Conservation (phyloP, 1,140 invertebrate species). For the Ceratosolen fusciceps region DNA sequence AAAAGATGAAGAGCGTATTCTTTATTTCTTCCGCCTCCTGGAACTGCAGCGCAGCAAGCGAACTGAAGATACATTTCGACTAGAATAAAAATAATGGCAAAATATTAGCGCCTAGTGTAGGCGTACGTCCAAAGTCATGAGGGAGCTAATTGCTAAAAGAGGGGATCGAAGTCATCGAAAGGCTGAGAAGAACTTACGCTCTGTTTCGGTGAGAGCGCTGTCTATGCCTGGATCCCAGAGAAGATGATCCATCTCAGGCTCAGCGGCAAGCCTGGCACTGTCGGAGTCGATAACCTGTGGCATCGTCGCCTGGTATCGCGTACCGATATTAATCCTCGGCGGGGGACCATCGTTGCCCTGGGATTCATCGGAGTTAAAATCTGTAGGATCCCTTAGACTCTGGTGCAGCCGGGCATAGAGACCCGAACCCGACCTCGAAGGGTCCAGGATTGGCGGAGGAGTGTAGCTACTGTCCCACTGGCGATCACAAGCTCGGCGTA, state of each 20-base stretch:
- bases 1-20: slow-evolving; percentile 95
- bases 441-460: slow-evolving; percentile 92
- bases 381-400: slow-evolving; percentile 65
- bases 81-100: too few species aligned
- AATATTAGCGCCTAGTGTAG: too few species aligned
- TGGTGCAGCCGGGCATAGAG: slow-evolving; percentile 78
- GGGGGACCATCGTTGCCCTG: slow-evolving; percentile 69
- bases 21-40: slow-evolving; percentile 92
- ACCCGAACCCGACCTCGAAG: slow-evolving; percentile 87
- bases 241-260: slow-evolving; percentile 78
- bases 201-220: slow-evolving; percentile 79
- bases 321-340: slow-evolving; percentile 89
- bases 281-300: slow-evolving; percentile 74
- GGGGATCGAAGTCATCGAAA: too few species aligned
- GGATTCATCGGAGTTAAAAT: slow-evolving; percentile 69
- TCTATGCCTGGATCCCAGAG: slow-evolving; percentile 89
- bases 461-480: slow-evolving; percentile 83
- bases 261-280: slow-evolving; percentile 55
- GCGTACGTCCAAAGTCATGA: too few species aligned
- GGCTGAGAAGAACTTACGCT: slow-evolving; percentile 74
- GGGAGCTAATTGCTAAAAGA: too few species aligned
- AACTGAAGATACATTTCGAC: slow-evolving; percentile 92
- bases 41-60: slow-evolving; percentile 91
- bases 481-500: slow-evolving; percentile 74
- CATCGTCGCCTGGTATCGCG: slow-evolving; percentile 89